Base-by-base conservation (phyloP, 2,797 vertebrate species). In the Chaenodraco wilsoni region DNA sequence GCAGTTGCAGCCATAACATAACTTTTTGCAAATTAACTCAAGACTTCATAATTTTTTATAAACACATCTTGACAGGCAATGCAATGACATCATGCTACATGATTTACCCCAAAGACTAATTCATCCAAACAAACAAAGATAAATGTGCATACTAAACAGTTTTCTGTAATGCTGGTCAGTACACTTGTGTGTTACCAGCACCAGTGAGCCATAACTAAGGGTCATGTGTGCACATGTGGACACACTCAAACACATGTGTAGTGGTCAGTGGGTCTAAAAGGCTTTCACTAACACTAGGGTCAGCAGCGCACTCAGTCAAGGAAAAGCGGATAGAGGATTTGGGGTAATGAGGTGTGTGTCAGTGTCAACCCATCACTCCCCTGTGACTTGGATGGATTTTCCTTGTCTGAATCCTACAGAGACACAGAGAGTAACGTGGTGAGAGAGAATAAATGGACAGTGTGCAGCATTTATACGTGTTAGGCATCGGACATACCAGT, bases 281-380 rank as follows among this genome's bases (percentile, higher is more conserved):
- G 43, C 51, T 79, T 84, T 55, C 45, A 59, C 65, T 27, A n/a
- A 37, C 68, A 77, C 61, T 44, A 63, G 76, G 83, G 78, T 89
- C 78, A 77, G 69, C 61, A 58, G 73, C 6, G n/a, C 63, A 51
- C 74, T 84, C 82, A 68, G 79, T 77, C 57, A 74, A 69, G 72
- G 66, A 78, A 75, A 78, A 74, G 82, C 66, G 74, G 77, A 67
- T 10, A 27, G 71, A 80, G 79, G 76, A 80, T 84, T 84, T 81
- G 31, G 66, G 65, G 80, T 89, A 90, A 89, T 85, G 83, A 89
- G 86, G 84, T 87, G 61, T 73, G 64, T 84, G 80, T 83, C 79
- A 52, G 73, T 65, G 69, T 84, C 84, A 83, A 74, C 79, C 82
- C 82, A 84, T 89, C 74, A 81, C 63, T 88, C 78, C 72, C 65